Conservation (phyloP, 2,113 vertebrate genomes). For the Nerophis lumbriciformis region DNA sequence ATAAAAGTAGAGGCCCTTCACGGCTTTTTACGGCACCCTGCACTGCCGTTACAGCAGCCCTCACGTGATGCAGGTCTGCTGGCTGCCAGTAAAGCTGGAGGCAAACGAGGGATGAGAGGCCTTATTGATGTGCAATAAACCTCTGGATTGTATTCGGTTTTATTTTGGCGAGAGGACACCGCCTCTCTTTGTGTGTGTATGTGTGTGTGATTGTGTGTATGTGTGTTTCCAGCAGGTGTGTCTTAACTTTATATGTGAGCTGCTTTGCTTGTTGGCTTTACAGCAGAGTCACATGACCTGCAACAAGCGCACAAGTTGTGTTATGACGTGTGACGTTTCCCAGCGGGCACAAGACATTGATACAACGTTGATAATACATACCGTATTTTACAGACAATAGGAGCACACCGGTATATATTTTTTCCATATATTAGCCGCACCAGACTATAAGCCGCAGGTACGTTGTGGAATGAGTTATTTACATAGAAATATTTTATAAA, state of each 20-base stretch:
- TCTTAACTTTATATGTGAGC: conserved; percentile 2
- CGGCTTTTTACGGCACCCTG: conserved; percentile 71
- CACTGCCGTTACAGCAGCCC: conserved; percentile 66
- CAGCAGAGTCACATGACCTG: conserved; percentile 4
- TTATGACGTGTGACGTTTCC: too few relatives aligned
- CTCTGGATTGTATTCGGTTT: conserved; percentile 31
- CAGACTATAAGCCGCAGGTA: too few relatives aligned
- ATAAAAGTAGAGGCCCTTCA: conserved; percentile 64
- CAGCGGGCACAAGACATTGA: too few relatives aligned
- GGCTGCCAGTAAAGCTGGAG: conserved; percentile 51
- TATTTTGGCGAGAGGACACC: conserved; percentile 70
- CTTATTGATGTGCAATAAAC: conserved; percentile 75
- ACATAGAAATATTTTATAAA: too few relatives aligned
- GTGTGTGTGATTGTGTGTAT: neutral
- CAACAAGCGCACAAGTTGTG: conserved; percentile 4
- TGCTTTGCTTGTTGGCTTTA: conserved; percentile 9
- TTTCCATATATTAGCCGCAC: too few relatives aligned
- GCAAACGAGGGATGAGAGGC: conserved; percentile 73
- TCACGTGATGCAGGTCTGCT: conserved; percentile 55
- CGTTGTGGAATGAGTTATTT: too few relatives aligned
- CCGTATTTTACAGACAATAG: too few relatives aligned
- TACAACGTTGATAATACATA: too few relatives aligned
- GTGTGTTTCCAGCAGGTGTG: conserved; percentile 15
- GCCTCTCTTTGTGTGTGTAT: neutral
- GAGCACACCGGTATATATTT: too few relatives aligned